Base-by-base conservation (phyloP, 2,888 invertebrate species). In the Spilosoma lubricipeda region DNA sequence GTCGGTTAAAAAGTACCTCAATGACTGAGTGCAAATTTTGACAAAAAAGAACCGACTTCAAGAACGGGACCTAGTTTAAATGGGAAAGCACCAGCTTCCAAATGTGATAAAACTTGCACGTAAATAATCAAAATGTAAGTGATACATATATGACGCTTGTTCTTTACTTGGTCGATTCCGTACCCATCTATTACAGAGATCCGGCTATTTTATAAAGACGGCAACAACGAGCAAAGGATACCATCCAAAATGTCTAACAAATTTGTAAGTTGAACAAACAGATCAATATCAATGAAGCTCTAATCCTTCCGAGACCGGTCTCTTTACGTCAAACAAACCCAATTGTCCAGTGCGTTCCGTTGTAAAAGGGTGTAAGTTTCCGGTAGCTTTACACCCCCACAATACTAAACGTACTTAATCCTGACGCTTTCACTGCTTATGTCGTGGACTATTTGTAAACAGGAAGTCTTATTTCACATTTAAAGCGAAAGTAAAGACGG, bases 221-320 rank as follows among this genome's bases (percentile, higher is more conserved):
- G 39, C 39, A 39, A 5, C 39, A 9, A 39, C 45, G 45, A 18
- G 45, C 45, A 45, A 18, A 52, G 20, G 8, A 52, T 23, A 39
- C 39, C 36, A 42, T 66, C 20, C 69, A 52, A 52, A 52, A 20
- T 23, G 7, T 52, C 52, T 23, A 8, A 23, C 52, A 52, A 23
- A 56, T 56, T 56, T 56, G 52, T 56, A 63, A 63, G 9, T 71
- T 64, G 23, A 39, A 74, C 73, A 74, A 74, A 70, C 67, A 67
- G 74, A 74, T 71, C 72, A 70, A 67, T 75, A 70, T 30, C 67
- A 67, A 70, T n/a, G 70, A 20, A 1, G 3, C 0, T 18, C n/a
- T 72, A 75, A 72, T 70, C 68, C 72, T 76, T 73, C 66, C 72
- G 52, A 0, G 42, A 39, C 33, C 65, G 36, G 56, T 20, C 72